Evolutionary conservation across 2,888 invertebrate genomes (phyloP).

Genomic region (Yponomeuta cagnagella): DNA sequence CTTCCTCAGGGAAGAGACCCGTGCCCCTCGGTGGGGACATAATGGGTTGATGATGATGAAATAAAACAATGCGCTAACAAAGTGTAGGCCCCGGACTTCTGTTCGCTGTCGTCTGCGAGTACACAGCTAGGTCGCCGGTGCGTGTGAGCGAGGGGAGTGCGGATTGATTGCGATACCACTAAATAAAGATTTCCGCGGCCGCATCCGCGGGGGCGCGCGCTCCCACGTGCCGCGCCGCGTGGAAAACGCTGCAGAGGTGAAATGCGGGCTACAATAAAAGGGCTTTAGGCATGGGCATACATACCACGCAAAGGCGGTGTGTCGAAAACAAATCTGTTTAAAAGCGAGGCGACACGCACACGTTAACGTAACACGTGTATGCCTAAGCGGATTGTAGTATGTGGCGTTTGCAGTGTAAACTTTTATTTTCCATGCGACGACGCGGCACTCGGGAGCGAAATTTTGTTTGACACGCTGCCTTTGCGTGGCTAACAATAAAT

Average conservation of each 20-base stretch:
- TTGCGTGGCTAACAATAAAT: too few species aligned
- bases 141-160: slow-evolving; percentile 60
- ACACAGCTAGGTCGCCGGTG: slow-evolving; percentile 15
- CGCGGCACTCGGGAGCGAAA: neutral
- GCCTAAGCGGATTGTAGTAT: too few species aligned
- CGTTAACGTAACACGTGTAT: neutral
- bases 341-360: neutral
- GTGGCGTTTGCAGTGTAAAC: too few species aligned
- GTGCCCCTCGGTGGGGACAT: too few species aligned
- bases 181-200: slow-evolving; percentile 71
- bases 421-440: too few species aligned
- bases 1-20: too few species aligned
- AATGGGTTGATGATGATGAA: too few species aligned
- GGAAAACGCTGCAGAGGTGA: neutral
- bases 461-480: neutral
- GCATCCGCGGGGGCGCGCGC: slow-evolving; percentile 57
- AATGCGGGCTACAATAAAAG: neutral
- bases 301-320: neutral
- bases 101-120: neutral
- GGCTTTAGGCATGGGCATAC: neutral
- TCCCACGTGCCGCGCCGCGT: slow-evolving; percentile 19
- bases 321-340: too few species aligned
- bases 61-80: too few species aligned
- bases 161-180: slow-evolving; percentile 60
- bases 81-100: neutral